Base-by-base conservation (phyloP, 2,797 vertebrate species). In the Gallinago nigripennis region DNA sequence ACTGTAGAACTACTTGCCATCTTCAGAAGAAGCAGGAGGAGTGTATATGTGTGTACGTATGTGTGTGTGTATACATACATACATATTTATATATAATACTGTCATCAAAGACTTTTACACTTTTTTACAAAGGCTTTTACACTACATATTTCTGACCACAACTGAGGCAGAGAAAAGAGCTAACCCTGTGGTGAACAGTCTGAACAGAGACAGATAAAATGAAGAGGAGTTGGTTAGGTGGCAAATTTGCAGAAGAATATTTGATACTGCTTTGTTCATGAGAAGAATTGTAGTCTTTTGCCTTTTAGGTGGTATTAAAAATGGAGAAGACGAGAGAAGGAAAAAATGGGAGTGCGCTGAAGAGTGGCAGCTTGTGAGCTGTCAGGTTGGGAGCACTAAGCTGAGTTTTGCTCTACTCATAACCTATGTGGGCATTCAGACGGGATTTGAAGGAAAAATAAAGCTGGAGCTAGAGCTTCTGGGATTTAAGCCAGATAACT, bases 31-130 rank as follows among this genome's bases (percentile, higher is more conserved):
- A 65, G 45, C 4, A 58, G 28, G 21, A 61, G 45, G 15, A 68
- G 28, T 16, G 7, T 60, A 5, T 60, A 12, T 33, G 8, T 41
- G 14, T n/a, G 5, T 50, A 0, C 54, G 4, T 63, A 6, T 41
- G 41, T 54, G 11, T 45, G 13, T 37, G 11, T 21, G 5, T 24
- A 24, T 21, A 57, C 0, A 28, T 6, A 69, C 3, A 21, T 9
- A 54, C 51, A 37, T 2, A 33, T 17, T 17, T 13, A 31, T 25
- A 25, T 45, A 18, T 17, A 31, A 57, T 23, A 45, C 8, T 48
- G 56, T 23, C 9, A 4, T 54, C 57, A 58, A 66, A 87, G 39
- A 39, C 39, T 39, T 39, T 39, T 39, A 39, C 39, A 39, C 39
- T 39, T 39, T 39, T 39, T 39, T 39, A 39, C 39, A 39, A 39